Evolutionary conservation across 2,888 invertebrate genomes (phyloP).

Genomic region (Hyposoter dolosus): DNA sequence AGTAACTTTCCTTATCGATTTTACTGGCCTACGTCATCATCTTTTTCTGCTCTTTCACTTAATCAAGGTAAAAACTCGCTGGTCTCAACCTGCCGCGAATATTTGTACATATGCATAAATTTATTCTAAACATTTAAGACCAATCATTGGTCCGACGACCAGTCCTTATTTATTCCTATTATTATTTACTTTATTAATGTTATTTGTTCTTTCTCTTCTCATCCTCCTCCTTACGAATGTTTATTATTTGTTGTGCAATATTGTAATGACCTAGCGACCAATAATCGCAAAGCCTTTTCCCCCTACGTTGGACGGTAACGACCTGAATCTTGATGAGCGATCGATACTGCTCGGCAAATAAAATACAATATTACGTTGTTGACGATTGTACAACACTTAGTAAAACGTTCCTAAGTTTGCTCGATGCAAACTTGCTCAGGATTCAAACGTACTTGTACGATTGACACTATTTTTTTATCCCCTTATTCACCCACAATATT

Average conservation of each 20-base stretch:
- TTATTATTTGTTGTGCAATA: constrained; percentile 69
- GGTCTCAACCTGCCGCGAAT: constrained; percentile 62
- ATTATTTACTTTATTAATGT: constrained; percentile 34
- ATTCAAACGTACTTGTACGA: constrained; percentile 12
- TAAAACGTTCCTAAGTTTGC: constrained; percentile 61
- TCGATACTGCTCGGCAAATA: neutral
- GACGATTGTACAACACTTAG: constrained; percentile 26
- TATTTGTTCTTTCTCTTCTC: constrained; percentile 1
- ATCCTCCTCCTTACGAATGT: constrained; percentile 45
- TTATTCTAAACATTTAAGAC: constrained; percentile 71
- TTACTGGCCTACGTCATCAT: constrained; percentile 6
- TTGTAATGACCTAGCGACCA: constrained; percentile 41
- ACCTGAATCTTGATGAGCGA: constrained; percentile 27
- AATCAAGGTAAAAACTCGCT: constrained; percentile 9
- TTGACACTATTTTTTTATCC: constrained; percentile 54
- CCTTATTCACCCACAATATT: constrained; percentile 13
- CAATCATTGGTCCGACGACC: constrained; percentile 69
- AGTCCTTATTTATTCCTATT: constrained; percentile 72
- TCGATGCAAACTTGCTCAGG: constrained; percentile 55
- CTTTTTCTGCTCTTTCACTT: constrained; percentile 26
- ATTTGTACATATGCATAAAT: constrained; percentile 71
- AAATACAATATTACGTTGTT: neutral
- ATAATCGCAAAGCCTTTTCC: constrained; percentile 9
- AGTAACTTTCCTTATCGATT: neutral
- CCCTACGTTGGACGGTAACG: constrained; percentile 17